Conservation (phyloP, 2,888 invertebrate species). For the Diarsia brunnea region DNA sequence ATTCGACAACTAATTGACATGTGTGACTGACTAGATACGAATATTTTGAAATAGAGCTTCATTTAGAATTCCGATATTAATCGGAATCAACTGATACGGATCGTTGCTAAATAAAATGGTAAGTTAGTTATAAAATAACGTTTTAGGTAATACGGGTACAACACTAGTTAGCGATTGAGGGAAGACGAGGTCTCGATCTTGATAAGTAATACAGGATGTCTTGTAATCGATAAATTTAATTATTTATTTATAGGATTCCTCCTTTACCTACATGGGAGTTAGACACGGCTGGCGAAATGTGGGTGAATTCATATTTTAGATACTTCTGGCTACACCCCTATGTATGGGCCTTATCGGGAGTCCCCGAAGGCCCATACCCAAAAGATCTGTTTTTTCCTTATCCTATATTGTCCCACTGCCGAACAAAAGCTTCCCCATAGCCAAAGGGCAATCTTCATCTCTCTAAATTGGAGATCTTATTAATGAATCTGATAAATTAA, state of each 20-base stretch:
- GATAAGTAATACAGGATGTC: conserved; percentile 30
- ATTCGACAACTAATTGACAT: conserved; percentile 52
- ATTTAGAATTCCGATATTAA: conserved; percentile 59
- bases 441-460: too few relatives aligned
- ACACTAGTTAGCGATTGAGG: conserved; percentile 22
- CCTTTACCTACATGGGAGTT: background rate
- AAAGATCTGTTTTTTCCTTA: too few relatives aligned
- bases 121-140: conserved; percentile 52
- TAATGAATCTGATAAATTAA: too few relatives aligned
- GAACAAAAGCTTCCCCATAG: too few relatives aligned
- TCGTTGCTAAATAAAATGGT: conserved; percentile 53
- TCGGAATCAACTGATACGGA: conserved; percentile 55
- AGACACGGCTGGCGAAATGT: background rate
- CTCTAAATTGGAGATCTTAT: too few relatives aligned
- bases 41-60: conserved; percentile 51
- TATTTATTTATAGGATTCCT: conserved; percentile 28
- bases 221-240: conserved; percentile 39
- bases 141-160: conserved; percentile 59
- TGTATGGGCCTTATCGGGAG: too few relatives aligned
- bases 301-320: background rate
- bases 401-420: too few relatives aligned
- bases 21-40: conserved; percentile 33
- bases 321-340: background rate
- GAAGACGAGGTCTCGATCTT: conserved; percentile 48
- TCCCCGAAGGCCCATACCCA: too few relatives aligned